These are phyloP conservation scores for Seriola quinqueradiata DNA, from an alignment of 2,113 vertebrate species.

Conservation along the genomic window DNA sequence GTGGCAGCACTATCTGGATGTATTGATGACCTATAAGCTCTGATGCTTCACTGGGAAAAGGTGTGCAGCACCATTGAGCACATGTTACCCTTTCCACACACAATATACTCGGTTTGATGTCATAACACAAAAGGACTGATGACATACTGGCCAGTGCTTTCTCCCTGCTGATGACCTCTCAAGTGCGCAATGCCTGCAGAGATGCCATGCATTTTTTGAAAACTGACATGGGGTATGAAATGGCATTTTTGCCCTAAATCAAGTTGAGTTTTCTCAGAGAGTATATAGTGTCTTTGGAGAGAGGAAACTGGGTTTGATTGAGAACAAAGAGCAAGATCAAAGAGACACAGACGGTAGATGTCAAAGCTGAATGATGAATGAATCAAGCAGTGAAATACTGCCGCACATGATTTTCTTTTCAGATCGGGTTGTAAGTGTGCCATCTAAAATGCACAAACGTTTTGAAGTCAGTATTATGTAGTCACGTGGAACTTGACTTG, in stretches of 20 bases:
- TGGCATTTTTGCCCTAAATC: not conserved
- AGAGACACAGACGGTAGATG: not conserved
- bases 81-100: not conserved
- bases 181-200: not conserved
- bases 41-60: not conserved
- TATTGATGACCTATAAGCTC: constrained; percentile 33
- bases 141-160: not conserved
- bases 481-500: not conserved
- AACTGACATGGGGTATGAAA: not conserved
- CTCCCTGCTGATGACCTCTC: not conserved
- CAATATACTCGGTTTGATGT: not conserved
- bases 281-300: not conserved
- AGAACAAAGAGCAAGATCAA: constrained; percentile 6
- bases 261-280: not conserved
- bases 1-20: constrained; percentile 3
- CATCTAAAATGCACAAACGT: not conserved
- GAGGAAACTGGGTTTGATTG: not conserved
- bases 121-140: constrained; percentile 1
- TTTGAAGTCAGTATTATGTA: not conserved
- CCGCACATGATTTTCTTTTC: not conserved
- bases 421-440: constrained; percentile 10
- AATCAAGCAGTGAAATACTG: constrained; percentile 9
- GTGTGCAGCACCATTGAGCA: not conserved
- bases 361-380: constrained; percentile 1
- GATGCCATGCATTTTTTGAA: not conserved